Evolutionary conservation across 2,888 invertebrate species (phyloP).

Genomic region (Meteorus cinctellus): DNA sequence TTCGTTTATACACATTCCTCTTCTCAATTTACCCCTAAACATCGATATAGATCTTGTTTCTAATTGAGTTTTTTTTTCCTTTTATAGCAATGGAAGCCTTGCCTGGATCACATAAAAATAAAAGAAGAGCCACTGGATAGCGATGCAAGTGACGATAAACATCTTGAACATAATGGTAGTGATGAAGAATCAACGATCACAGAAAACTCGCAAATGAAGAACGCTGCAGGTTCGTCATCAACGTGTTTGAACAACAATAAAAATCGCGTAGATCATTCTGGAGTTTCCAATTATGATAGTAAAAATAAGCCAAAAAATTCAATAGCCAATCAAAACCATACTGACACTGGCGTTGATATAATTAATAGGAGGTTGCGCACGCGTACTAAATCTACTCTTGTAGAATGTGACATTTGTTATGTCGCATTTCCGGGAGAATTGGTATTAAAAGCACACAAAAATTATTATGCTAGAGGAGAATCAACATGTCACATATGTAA

Average conservation of each 20-base stretch:
- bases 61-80: no score
- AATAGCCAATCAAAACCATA: not conserved
- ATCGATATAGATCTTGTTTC: no score
- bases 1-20: no score
- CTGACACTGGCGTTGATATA: not conserved
- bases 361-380: not conserved
- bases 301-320: not conserved
- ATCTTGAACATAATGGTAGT: no score
- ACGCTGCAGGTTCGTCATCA: not conserved
- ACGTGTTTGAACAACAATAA: not conserved
- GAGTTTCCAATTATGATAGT: not conserved
- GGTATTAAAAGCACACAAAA: not conserved
- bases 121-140: not conserved
- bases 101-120: not conserved
- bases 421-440: not conserved
- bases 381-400: not conserved
- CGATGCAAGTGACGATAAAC: not conserved
- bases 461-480: not conserved
- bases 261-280: not conserved
- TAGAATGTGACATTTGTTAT: conserved; percentile 25
- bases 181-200: not conserved
- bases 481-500: conserved; percentile 21
- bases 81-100: not conserved
- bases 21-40: no score
- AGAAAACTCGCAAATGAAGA: no score